Conservation (phyloP, 2,113 vertebrate genomes). For the Bubo blakistoni region DNA sequence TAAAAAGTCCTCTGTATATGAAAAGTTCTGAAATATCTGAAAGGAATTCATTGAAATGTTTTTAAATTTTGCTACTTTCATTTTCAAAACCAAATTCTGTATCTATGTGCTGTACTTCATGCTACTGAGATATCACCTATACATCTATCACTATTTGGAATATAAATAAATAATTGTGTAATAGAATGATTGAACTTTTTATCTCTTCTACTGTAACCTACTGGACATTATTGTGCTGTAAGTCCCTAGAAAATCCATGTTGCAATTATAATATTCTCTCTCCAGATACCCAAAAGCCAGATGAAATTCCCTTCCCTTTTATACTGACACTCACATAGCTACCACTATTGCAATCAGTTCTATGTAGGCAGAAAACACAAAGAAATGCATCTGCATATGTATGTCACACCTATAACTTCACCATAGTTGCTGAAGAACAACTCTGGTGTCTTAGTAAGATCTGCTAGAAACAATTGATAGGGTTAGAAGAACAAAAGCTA, state of each 20-base stretch:
- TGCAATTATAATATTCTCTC: neutral
- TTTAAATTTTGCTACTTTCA: neutral
- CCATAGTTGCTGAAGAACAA: conserved; percentile 8
- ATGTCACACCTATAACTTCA: neutral
- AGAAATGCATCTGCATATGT: neutral
- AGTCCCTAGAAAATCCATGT: neutral
- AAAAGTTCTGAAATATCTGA: neutral
- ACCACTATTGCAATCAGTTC: neutral
- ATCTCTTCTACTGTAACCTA: neutral
- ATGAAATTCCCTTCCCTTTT: neutral
- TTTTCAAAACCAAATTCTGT: neutral
- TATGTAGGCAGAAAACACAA: neutral
- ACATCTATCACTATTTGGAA: neutral
- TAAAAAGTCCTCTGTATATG: neutral
- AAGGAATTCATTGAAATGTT: neutral
- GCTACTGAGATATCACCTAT: neutral
- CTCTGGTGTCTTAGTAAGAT: conserved; percentile 27
- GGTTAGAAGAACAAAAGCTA: neutral
- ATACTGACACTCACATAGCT: neutral
- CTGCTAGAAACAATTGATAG: neutral
- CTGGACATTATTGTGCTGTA: neutral
- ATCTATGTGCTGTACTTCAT: neutral
- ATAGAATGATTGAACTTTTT: neutral
- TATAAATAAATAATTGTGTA: neutral
- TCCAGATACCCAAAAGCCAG: neutral